phyloP scores from a whole-genome alignment of 2,888 invertebrate species.

The Gastrophysa polygoni region DNA sequence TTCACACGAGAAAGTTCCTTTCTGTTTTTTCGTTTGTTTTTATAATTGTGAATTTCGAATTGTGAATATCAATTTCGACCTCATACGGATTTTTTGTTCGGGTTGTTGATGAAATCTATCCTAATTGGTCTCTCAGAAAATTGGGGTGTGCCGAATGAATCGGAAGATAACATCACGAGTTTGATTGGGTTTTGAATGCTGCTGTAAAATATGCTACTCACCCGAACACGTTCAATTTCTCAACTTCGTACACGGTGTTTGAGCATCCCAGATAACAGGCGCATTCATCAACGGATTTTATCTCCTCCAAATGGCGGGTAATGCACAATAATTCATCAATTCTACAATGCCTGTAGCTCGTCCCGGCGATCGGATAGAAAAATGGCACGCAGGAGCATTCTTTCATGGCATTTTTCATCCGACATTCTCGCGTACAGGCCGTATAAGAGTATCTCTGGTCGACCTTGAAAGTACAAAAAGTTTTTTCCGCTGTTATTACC shows the following conservation, averaged over 20 bases:
- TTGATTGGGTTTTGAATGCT: too few relatives aligned
- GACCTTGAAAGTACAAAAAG: slow-evolving; percentile 31
- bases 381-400: slow-evolving; percentile 75
- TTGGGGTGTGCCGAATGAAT: too few relatives aligned
- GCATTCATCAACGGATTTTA: slow-evolving; percentile 67
- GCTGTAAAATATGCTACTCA: slow-evolving; percentile 3
- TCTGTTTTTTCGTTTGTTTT: too few relatives aligned
- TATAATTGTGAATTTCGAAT: too few relatives aligned
- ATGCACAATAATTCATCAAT: slow-evolving; percentile 68
- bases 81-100: too few relatives aligned
- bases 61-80: too few relatives aligned
- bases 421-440: slow-evolving; percentile 76
- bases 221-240: slow-evolving; percentile 69
- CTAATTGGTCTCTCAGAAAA: too few relatives aligned
- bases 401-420: slow-evolving; percentile 68
- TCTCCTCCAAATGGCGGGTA: slow-evolving; percentile 60
- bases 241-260: slow-evolving; percentile 77
- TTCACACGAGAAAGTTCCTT: too few relatives aligned
- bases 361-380: slow-evolving; percentile 68
- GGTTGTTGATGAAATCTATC: too few relatives aligned
- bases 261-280: slow-evolving; percentile 75
- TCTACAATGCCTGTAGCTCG: slow-evolving; percentile 63
- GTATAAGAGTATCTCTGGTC: slow-evolving; percentile 70
- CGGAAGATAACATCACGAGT: too few relatives aligned
- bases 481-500: too few relatives aligned